These are phyloP conservation scores for Oryzias celebensis DNA, from an alignment of 2,113 vertebrate genomes.

Conservation along the genomic window DNA sequence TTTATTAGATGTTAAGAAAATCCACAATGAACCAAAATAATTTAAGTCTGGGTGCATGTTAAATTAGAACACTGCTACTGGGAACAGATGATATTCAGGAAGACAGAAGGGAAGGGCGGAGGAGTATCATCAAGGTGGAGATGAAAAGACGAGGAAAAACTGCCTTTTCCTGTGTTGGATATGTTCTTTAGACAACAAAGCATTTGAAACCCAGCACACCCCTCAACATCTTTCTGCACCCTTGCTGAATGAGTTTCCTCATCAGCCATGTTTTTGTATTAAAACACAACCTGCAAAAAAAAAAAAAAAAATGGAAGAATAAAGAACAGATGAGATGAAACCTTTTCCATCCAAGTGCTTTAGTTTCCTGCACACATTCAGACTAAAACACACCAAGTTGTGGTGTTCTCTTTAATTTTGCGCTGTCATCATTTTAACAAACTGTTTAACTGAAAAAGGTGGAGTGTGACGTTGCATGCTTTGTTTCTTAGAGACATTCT, in stretches of 20 bases:
- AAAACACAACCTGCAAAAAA: conserved; percentile 68
- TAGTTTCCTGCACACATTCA: conserved; percentile 47
- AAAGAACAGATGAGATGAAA: conserved; percentile 42
- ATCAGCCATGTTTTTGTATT: conserved; percentile 15
- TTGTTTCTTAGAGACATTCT: conserved; percentile 65
- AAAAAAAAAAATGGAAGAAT: conserved; percentile 33
- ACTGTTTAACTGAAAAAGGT: conserved; percentile 59
- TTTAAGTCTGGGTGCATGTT: conserved; percentile 92
- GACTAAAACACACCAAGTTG: conserved; percentile 39
- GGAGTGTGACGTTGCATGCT: conserved; percentile 68
- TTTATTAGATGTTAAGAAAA: conserved; percentile 99
- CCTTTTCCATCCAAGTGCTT: conserved; percentile 77
- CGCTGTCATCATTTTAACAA: conserved; percentile 21
- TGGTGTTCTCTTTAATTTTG: conserved; percentile 54
- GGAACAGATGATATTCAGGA: conserved; percentile 76
- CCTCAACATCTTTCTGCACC: conserved; percentile 53
- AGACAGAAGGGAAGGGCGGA: conserved; percentile 24
- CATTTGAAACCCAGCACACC: conserved; percentile 52
- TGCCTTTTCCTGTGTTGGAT: conserved; percentile 78
- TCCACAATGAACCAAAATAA: conserved; percentile 99
- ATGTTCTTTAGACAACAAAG: conserved; percentile 82
- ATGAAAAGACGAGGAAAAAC: conserved; percentile 48
- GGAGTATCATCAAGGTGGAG: conserved; percentile 46
- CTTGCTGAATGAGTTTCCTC: conserved; percentile 43
- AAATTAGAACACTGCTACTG: conserved; percentile 93